Conservation (phyloP, 2,888 invertebrate genomes). For the Melanostoma scalare region DNA sequence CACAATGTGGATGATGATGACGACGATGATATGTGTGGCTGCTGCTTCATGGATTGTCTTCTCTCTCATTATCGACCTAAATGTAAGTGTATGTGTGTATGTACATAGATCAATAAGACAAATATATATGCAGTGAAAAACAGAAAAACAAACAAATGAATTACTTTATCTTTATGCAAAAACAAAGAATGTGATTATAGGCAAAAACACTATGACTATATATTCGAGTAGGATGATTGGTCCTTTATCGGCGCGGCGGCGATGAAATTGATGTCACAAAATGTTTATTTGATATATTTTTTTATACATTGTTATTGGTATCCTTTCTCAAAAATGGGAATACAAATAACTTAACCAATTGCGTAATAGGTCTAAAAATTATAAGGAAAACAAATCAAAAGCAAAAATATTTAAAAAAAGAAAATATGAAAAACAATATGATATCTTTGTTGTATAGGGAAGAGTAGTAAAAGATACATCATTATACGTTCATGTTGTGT, state of each 20-base stretch:
- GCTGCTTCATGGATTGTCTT: background rate
- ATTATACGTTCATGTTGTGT: constrained; percentile 40
- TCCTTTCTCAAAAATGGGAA: constrained; percentile 55
- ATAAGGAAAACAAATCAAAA: background rate
- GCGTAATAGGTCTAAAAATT: constrained; percentile 70
- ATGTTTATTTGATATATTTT: constrained; percentile 62
- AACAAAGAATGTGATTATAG: constrained; percentile 56
- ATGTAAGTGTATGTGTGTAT: constrained; percentile 33
- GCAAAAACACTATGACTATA: constrained; percentile 40
- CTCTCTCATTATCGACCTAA: background rate
- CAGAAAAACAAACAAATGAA: background rate
- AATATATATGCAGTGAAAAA: too few relatives aligned
- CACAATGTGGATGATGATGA: too few relatives aligned
- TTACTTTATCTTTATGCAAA: constrained; percentile 13
- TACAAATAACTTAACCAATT: constrained; percentile 63
- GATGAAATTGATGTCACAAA: constrained; percentile 38
- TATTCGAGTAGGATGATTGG: constrained; percentile 38
- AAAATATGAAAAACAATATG: constrained; percentile 18
- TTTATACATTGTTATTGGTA: constrained; percentile 65
- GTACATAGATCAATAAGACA: constrained; percentile 15
- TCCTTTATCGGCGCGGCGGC: constrained; percentile 33
- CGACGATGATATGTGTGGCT: background rate
- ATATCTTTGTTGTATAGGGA: constrained; percentile 59
- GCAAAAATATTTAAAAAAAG: background rate
- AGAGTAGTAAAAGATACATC: constrained; percentile 53